Evolutionary conservation across 2,888 invertebrate genomes (phyloP), one percentile per base, ranked within the genome.

Genomic region (Onthophagus sagittarius): DNA sequence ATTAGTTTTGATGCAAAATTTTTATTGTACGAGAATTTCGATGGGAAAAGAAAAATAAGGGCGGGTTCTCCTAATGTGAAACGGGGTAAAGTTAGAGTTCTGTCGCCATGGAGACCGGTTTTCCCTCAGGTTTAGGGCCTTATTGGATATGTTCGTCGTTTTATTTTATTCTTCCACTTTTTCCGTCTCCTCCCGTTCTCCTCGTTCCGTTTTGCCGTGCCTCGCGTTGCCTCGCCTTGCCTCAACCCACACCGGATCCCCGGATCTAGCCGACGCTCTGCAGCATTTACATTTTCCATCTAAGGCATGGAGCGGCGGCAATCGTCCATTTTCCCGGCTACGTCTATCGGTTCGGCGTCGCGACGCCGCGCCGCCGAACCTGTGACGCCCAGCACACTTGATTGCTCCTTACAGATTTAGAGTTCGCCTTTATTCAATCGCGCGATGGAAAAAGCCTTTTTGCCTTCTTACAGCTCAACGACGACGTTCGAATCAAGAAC

Each of bases 141-240:
- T 84, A 85, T 84, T 85, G 85, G 84, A 84, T 84, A 84, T 84
- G 83, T 84, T 84, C 82, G 82, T 83, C 84, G 83, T 82, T 84
- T 84, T 83, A 83, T 83, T 84, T 84, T 84, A 83, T 84, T 84
- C 82, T 80, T 82, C 81, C 81, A 81, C 81, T 84, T 82, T 82
- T 82, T 80, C 77, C 77, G 71, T 73, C 70, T 75, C 74, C 71
- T 2, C 39, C 67, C 67, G 32, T 13, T 23, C 31, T 32, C 23
- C 3, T 23, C 3, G 23, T 3, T 3, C 3, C 23, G 23, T 3
- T 3, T 23, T 3, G 23, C 23, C 23, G 1, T 3, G 23, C 23
- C 23, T 23, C 23, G 23, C 23, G 2, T 23, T 23, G 23, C 23
- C 23, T 23, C 23, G 23, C 1, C 3, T 23, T 3, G 23, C 23